Percentiles rank a stretch among this genome's conserved stretches.
phyloP scores from a whole-genome alignment of 64 coral and sea anemone species.

The Exaiptasia diaphana region DNA sequence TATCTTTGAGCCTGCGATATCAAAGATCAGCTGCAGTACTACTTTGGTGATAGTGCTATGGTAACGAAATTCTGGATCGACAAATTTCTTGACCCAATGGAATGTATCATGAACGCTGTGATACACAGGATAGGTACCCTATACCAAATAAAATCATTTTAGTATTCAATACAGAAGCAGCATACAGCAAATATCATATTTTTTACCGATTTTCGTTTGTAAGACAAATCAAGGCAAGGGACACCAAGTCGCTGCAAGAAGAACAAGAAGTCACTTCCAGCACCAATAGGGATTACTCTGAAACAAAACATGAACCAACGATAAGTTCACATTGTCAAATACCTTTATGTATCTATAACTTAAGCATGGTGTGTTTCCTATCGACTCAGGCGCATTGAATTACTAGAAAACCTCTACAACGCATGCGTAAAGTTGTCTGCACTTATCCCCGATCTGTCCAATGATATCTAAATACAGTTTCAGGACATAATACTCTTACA shows the following conservation, averaged over 20 bases:
- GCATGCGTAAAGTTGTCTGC: too few relatives aligned
- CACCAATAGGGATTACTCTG: conserved; percentile 40
- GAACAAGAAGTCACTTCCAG: conserved; percentile 62
- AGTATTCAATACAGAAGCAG: too few relatives aligned
- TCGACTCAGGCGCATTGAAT: background rate
- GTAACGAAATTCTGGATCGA: conserved; percentile 74
- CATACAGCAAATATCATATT: background rate
- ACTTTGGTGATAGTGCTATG: conserved; percentile 66
- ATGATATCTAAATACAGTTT: too few relatives aligned
- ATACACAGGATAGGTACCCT: conserved; percentile 69
- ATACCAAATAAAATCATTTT: background rate
- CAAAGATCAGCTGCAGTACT: conserved; percentile 22
- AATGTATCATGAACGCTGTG: conserved; percentile 81
- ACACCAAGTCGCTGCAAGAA: conserved; percentile 65
- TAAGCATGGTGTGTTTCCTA: too few relatives aligned
- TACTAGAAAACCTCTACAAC: too few relatives aligned
- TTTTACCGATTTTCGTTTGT: conserved; percentile 54
- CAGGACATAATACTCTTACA: conserved; percentile 22
- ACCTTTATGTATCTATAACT: too few relatives aligned
- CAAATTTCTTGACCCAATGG: conserved; percentile 83
- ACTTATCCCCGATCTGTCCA: too few relatives aligned
- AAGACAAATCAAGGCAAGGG: conserved; percentile 64
- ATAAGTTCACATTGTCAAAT: too few relatives aligned
- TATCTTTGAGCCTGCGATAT: conserved; percentile 46
- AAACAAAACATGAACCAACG: too few relatives aligned